Base-by-base conservation (phyloP, 2,888 invertebrate species). In the Patella depressa region DNA sequence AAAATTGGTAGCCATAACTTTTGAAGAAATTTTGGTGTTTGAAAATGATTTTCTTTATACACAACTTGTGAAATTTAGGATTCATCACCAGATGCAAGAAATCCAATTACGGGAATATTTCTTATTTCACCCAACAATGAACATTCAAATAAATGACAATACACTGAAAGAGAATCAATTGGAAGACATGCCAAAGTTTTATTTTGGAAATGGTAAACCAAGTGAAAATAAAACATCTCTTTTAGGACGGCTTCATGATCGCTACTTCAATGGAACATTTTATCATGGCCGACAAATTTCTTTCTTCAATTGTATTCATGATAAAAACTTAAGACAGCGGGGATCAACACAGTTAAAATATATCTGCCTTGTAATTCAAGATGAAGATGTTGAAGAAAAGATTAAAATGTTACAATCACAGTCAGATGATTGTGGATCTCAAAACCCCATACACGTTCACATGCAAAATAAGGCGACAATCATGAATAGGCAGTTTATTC, bases 201-300 rank as follows among this genome's bases (percentile, higher is more conserved):
- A 65, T 24, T 24, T 24, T 24, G 65, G 65, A 65, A 19, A 19
- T 24, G 24, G 65, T 14, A 12, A 24, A 24, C 19, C 11, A 5
- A 19, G 24, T 15, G 45, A 1, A 45, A 65, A 65, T 65, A 19
- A 65, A 24, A 65, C 65, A 65, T 65, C 65, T 65, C 4, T 65
- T 19, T 9, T 65, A 65, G 65, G 19, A 12, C 65, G 65, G 24
- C 24, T 65, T 12, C 19, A 19, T 24, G 65, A 65, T 11, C 19
- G 24, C 12, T 65, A 65, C 24, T 65, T 65, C 65, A 65, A 65
- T 65, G 65, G 65, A 65, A 65, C 65, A 15, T 65, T 65, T 19
- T 65, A 65, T 24, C 65, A 65, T 9, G 19, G 65, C 3, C 19
- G 24, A 4, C 65, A 65, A 65, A 24, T 65, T 65, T 65, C 14